A percentile compares a stretch with the other conserved stretches of the same genome.
These are phyloP conservation scores for Megalopta genalis DNA, from an alignment of 1,140 invertebrate genomes.

Conservation along the genomic window DNA sequence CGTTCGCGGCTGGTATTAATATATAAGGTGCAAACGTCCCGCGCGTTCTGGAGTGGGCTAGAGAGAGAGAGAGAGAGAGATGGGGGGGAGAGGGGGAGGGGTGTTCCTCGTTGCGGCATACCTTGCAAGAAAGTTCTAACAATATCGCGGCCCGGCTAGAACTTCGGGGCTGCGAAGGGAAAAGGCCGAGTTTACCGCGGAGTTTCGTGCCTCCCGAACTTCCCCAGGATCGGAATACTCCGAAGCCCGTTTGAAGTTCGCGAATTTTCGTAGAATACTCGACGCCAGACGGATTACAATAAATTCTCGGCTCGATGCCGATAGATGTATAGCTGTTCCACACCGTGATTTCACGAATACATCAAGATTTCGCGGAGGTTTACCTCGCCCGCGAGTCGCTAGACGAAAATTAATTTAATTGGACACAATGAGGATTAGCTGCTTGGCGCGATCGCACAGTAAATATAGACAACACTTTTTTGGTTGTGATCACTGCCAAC, in stretches of 20 bases:
- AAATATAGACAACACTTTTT: too few relatives aligned
- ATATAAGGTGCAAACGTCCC: constrained; percentile 44
- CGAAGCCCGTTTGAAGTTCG: constrained; percentile 55
- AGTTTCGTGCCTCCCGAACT: constrained; percentile 56
- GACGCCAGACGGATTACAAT: constrained; percentile 63
- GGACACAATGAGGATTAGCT: neutral
- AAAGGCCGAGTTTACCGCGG: constrained; percentile 45
- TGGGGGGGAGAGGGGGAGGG: neutral
- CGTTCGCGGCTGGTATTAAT: constrained; percentile 35
- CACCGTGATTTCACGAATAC: neutral
- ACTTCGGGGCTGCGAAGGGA: constrained; percentile 50
- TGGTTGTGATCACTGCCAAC: too few relatives aligned
- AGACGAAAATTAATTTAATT: neutral
- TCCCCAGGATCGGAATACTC: constrained; percentile 49
- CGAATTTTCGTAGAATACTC: constrained; percentile 61
- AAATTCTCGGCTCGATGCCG: constrained; percentile 53
- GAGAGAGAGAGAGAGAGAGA: too few relatives aligned
- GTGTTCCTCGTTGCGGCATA: constrained; percentile 54
- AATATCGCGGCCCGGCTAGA: constrained; percentile 62
- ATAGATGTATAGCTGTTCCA: constrained; percentile 23
- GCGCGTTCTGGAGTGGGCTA: neutral
- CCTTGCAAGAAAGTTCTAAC: constrained; percentile 69
- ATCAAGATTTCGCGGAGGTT: neutral
- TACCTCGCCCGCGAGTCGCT: neutral
- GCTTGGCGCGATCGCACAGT: neutral